A percentile compares a stretch with the other conserved stretches of the same genome.
phyloP scores from a whole-genome alignment of 2,797 vertebrate species.

The Botia almorhae region DNA sequence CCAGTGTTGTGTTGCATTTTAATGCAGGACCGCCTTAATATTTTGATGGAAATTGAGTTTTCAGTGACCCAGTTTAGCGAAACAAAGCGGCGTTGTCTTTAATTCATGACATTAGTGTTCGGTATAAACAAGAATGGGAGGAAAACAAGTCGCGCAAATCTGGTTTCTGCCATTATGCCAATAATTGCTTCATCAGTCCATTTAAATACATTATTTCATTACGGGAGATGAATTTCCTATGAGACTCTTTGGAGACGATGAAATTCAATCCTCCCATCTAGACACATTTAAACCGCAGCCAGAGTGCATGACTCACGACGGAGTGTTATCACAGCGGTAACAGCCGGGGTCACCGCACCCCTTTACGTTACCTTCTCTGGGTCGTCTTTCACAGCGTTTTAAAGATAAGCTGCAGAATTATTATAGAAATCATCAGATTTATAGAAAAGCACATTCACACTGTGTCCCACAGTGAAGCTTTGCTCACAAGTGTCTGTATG shows the following conservation, averaged over 20 bases:
- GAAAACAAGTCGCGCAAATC: slow-evolving; percentile 50
- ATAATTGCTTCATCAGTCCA: slow-evolving; percentile 67
- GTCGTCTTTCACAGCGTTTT: background rate
- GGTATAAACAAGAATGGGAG: slow-evolving; percentile 52
- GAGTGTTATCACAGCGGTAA: slow-evolving; percentile 52
- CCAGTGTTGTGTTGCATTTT: background rate
- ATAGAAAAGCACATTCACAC: too few relatives aligned
- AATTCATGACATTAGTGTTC: slow-evolving; percentile 13
- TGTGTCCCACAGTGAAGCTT: background rate
- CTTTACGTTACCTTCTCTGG: slow-evolving; percentile 4
- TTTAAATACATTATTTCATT: slow-evolving; percentile 67
- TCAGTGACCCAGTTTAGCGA: background rate
- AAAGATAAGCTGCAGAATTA: background rate
- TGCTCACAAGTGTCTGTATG: slow-evolving; percentile 3
- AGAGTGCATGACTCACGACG: slow-evolving; percentile 55
- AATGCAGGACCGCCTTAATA: background rate
- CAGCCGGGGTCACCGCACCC: slow-evolving; percentile 4
- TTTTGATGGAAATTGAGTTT: background rate
- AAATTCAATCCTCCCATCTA: slow-evolving; percentile 64
- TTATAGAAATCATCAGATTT: too few relatives aligned
- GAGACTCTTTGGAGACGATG: slow-evolving; percentile 55
- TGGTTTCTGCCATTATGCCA: slow-evolving; percentile 61
- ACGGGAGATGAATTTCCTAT: slow-evolving; percentile 70
- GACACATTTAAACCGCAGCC: slow-evolving; percentile 65
- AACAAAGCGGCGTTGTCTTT: background rate